Evolutionary conservation across 2,888 invertebrate genomes (phyloP).

Genomic region (Andrena flavipes): DNA sequence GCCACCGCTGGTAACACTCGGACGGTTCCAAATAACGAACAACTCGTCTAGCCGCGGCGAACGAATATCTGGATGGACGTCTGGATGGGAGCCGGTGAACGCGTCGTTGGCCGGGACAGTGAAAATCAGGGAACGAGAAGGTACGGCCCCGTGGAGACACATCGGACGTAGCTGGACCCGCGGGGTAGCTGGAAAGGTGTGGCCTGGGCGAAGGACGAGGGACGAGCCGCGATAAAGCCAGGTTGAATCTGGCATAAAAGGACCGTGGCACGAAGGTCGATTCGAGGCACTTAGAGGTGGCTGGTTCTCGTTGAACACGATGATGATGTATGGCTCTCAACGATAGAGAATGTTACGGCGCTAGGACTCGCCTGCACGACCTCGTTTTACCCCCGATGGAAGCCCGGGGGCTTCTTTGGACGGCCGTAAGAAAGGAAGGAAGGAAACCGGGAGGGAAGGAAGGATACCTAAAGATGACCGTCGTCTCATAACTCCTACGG

Average conservation of each 20-base stretch:
- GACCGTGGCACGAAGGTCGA: conserved; percentile 68
- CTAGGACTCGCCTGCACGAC: conserved; percentile 66
- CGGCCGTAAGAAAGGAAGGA: conserved; percentile 59
- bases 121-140: conserved; percentile 47
- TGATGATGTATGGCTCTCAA: conserved; percentile 80
- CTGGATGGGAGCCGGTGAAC: neutral
- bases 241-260: conserved; percentile 67
- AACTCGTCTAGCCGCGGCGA: neutral
- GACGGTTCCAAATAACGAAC: neutral
- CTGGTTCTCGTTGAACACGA: conserved; percentile 75
- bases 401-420: conserved; percentile 59
- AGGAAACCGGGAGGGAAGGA: conserved; percentile 63
- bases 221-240: conserved; percentile 65
- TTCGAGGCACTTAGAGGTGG: conserved; percentile 78
- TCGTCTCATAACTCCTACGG: conserved; percentile 75
- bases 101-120: conserved; percentile 10
- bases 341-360: conserved; percentile 72
- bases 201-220: conserved; percentile 23
- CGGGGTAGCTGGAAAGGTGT: conserved; percentile 7
- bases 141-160: conserved; percentile 31
- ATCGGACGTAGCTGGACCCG: conserved; percentile 4
- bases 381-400: conserved; percentile 66
- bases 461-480: conserved; percentile 74
- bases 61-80: neutral
- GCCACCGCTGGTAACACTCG: neutral